Conservation (phyloP, 2,888 invertebrate species). For the Polyommatus iphigenia region DNA sequence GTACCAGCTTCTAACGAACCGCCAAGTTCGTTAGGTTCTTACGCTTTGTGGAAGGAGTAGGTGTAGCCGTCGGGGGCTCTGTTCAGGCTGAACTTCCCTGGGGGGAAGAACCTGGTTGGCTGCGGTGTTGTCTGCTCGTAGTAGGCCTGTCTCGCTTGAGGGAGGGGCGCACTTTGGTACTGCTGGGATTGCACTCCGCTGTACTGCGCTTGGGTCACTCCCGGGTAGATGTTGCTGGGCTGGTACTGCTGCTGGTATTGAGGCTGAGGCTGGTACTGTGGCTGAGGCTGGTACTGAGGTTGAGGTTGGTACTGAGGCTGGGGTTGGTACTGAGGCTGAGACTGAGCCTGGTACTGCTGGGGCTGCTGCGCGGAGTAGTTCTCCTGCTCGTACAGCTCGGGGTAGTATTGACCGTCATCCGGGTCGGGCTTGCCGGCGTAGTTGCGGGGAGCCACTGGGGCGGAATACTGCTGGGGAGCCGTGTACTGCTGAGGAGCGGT, state of each 20-base stretch:
- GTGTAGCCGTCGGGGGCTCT: slow-evolving; percentile 93
- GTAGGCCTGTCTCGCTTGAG: slow-evolving; percentile 71
- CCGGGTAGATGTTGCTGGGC: slow-evolving; percentile 72
- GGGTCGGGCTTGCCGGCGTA: slow-evolving; percentile 72
- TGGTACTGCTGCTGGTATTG: slow-evolving; percentile 61
- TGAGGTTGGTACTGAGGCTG: slow-evolving; percentile 61
- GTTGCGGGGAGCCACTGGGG: slow-evolving; percentile 73
- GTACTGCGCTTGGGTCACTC: slow-evolving; percentile 74
- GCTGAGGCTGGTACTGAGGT: slow-evolving; percentile 55
- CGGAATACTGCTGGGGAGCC: slow-evolving; percentile 71
- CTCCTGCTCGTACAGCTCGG: slow-evolving; percentile 72
- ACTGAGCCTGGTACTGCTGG: slow-evolving; percentile 62
- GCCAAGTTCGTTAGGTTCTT: slow-evolving; percentile 61
- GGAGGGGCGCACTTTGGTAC: slow-evolving; percentile 44
- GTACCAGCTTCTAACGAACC: slow-evolving; percentile 68
- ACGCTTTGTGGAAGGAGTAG: slow-evolving; percentile 88
- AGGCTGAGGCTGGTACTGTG: slow-evolving; percentile 55
- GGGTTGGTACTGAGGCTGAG: slow-evolving; percentile 56
- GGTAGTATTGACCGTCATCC: slow-evolving; percentile 77
- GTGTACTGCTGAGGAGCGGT: slow-evolving; percentile 72
- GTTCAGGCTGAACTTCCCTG: slow-evolving; percentile 91
- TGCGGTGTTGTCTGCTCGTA: slow-evolving; percentile 82
- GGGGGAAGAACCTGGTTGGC: slow-evolving; percentile 89
- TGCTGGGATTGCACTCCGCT: slow-evolving; percentile 66
- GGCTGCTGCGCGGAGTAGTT: slow-evolving; percentile 62